These are phyloP conservation scores for Napeogenes sylphis DNA, from an alignment of 2,888 invertebrate genomes.

Conservation along the genomic window DNA sequence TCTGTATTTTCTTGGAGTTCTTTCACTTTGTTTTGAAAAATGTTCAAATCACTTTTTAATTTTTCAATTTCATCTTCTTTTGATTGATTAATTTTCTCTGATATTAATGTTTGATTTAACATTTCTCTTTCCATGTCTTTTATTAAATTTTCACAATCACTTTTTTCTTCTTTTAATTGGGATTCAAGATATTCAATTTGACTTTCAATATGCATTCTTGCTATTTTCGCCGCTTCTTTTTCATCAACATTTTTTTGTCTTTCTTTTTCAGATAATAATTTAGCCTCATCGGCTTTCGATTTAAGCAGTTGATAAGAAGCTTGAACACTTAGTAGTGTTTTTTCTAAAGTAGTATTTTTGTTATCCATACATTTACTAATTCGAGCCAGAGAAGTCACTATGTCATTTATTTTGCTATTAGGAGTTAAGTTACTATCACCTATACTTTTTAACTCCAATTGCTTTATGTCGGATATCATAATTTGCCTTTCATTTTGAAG, in stretches of 20 bases:
- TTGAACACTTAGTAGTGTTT: conserved; percentile 56
- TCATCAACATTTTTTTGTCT: conserved; percentile 61
- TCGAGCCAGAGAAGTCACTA: conserved; percentile 51
- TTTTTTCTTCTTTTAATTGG: conserved; percentile 50
- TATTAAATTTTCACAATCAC: conserved; percentile 47
- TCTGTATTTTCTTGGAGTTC: conserved; percentile 40
- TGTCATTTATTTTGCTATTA: conserved; percentile 47
- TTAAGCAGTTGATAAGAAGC: conserved; percentile 61
- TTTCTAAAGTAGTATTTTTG: conserved; percentile 47
- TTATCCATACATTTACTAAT: conserved; percentile 49
- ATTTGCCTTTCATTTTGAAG: conserved; percentile 55
- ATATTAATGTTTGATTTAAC: conserved; percentile 57
- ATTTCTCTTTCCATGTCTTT: conserved; percentile 58
- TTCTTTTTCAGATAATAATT: conserved; percentile 61
- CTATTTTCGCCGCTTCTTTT: conserved; percentile 60
- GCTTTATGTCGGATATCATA: conserved; percentile 54
- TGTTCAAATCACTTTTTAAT: conserved; percentile 52
- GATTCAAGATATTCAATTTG: conserved; percentile 48
- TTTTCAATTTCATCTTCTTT: conserved; percentile 49
- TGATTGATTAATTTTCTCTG: conserved; percentile 53
- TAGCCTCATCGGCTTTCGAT: conserved; percentile 66
- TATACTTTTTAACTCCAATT: conserved; percentile 56
- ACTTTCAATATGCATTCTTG: conserved; percentile 49
- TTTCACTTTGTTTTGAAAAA: conserved; percentile 48
- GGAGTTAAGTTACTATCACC: conserved; percentile 53